Evolutionary conservation across 2,797 vertebrate species (phyloP).

Genomic region (Kryptopterus vitreolus): DNA sequence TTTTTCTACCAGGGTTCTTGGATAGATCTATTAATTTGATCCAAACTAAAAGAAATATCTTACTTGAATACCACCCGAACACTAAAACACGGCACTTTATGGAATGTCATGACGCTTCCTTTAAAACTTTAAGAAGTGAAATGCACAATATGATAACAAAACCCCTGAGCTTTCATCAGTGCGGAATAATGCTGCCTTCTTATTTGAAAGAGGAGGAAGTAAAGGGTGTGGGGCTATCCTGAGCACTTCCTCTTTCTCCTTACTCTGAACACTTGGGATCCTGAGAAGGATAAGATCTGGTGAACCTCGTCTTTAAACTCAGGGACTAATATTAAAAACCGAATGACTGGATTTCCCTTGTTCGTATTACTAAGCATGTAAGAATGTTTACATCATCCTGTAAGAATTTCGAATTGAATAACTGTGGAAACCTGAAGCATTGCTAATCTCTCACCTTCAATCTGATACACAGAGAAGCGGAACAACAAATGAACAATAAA

Average conservation of each 20-base stretch:
- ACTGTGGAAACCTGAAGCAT: constrained; percentile 21
- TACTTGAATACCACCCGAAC: neutral
- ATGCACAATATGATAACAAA: constrained; percentile 14
- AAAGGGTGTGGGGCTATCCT: constrained; percentile 53
- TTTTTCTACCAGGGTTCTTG: neutral
- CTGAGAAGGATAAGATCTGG: constrained; percentile 59
- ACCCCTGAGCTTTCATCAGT: neutral
- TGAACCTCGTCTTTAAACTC: constrained; percentile 44
- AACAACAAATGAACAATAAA: neutral
- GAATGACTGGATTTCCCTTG: constrained; percentile 36
- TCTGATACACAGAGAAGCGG: neutral
- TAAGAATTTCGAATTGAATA: constrained; percentile 38
- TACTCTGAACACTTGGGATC: constrained; percentile 46
- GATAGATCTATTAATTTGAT: constrained; percentile 30
- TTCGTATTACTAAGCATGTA: constrained; percentile 17
- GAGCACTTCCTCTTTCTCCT: constrained; percentile 49
- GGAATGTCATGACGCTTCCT: neutral
- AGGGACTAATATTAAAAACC: constrained; percentile 32
- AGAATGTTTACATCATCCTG: constrained; percentile 48
- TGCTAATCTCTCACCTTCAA: neutral
- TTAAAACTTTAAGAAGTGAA: neutral
- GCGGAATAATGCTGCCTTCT: constrained; percentile 30
- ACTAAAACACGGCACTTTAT: constrained; percentile 22
- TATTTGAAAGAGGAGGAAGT: constrained; percentile 52
- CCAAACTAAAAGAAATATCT: neutral